A percentile compares a stretch with the other conserved stretches of the same genome.
These are phyloP conservation scores for Spodoptera litura DNA, from an alignment of 1,140 invertebrate genomes.

Conservation along the genomic window DNA sequence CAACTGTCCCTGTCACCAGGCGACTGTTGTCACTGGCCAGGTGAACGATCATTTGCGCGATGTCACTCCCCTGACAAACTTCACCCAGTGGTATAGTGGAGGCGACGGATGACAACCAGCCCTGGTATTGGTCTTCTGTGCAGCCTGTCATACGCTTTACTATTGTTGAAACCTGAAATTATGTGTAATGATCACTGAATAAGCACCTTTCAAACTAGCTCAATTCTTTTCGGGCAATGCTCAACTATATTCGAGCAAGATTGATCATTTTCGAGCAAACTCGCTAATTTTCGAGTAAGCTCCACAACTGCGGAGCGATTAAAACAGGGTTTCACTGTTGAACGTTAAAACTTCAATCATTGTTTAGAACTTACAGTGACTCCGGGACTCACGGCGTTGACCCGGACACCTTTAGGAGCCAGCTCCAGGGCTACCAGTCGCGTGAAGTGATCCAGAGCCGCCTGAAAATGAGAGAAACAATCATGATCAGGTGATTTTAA, in stretches of 20 bases:
- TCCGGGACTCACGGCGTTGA: conserved; percentile 91
- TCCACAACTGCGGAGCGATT: too few relatives aligned
- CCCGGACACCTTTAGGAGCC: conserved; percentile 89
- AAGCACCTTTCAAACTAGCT: too few relatives aligned
- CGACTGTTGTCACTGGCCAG: conserved; percentile 81
- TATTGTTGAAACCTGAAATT: conserved; percentile 51
- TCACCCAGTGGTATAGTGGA: conserved; percentile 88
- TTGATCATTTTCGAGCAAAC: too few relatives aligned
- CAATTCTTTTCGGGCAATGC: too few relatives aligned
- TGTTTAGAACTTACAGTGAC: conserved; percentile 86
- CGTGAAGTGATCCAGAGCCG: conserved; percentile 92
- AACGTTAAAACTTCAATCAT: too few relatives aligned
- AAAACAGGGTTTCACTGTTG: too few relatives aligned
- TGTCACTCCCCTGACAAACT: conserved; percentile 89
- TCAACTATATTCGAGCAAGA: too few relatives aligned
- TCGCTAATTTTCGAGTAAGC: too few relatives aligned
- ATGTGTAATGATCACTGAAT: background rate
- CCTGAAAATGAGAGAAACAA: conserved; percentile 79
- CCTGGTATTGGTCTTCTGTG: conserved; percentile 51
- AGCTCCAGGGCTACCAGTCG: conserved; percentile 88
- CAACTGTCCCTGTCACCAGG: conserved; percentile 47
- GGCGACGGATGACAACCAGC: conserved; percentile 44
- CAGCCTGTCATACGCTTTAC: conserved; percentile 53
- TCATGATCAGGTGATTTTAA: too few relatives aligned
- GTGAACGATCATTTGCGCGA: conserved; percentile 92